phyloP scores from a whole-genome alignment of 1,140 invertebrate genomes.

The Odontomachus brunneus region DNA sequence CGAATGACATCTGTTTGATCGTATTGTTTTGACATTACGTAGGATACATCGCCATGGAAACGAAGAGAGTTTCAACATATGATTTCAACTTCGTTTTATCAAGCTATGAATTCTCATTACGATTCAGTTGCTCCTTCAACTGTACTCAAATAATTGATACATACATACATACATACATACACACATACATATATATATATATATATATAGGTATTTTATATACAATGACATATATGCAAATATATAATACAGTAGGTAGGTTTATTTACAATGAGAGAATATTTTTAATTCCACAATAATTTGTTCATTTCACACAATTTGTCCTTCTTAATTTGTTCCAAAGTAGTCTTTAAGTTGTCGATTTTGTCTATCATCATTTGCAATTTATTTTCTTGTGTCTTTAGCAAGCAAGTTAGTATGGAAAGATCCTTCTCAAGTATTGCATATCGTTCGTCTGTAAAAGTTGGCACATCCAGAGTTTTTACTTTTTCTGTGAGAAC shows the following conservation, averaged over 20 bases:
- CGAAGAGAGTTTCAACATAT: background rate
- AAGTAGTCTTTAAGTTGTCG: slow-evolving; percentile 67
- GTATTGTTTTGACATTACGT: slow-evolving; percentile 75
- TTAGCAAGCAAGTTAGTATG: background rate
- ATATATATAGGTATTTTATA: no score
- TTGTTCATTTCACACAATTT: slow-evolving; percentile 60
- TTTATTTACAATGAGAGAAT: slow-evolving; percentile 18
- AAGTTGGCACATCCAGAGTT: slow-evolving; percentile 26
- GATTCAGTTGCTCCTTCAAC: no score
- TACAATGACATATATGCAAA: background rate
- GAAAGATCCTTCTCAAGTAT: background rate
- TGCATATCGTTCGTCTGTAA: slow-evolving; percentile 33
- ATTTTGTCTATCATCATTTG: slow-evolving; percentile 64
- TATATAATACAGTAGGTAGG: slow-evolving; percentile 7
- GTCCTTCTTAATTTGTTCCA: slow-evolving; percentile 72
- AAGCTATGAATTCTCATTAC: no score
- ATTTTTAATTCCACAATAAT: slow-evolving; percentile 57
- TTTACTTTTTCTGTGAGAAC: background rate
- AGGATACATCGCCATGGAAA: slow-evolving; percentile 66
- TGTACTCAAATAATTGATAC: no score
- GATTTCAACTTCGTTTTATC: background rate
- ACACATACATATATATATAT: no score
- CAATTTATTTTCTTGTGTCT: slow-evolving; percentile 55
- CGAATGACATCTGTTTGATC: slow-evolving; percentile 1
- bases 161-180: no score